Conservation (phyloP, 1,140 invertebrate species). For the Ridgeia piscesae region DNA sequence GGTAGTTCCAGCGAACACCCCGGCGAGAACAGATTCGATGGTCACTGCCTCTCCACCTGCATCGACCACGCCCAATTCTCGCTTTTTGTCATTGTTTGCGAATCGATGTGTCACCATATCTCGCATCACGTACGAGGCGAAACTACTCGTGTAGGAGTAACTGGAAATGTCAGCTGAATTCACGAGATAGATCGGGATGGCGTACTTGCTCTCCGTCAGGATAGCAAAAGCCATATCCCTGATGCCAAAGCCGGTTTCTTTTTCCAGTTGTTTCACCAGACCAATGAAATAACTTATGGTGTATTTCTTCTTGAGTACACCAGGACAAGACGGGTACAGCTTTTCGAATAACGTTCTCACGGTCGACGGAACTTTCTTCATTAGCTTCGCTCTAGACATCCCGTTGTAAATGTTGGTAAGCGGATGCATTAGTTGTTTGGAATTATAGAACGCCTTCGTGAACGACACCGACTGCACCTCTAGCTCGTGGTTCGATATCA, state of each 20-base stretch:
- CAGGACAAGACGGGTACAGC: background rate
- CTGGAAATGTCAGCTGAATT: background rate
- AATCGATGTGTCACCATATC: background rate
- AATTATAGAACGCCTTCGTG: background rate
- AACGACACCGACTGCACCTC: background rate
- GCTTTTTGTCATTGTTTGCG: background rate
- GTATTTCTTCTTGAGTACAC: background rate
- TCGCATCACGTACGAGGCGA: background rate
- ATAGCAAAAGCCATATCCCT: background rate
- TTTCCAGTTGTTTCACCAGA: background rate
- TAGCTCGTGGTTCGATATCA: background rate
- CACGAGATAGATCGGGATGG: background rate
- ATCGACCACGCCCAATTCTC: background rate
- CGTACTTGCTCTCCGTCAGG: background rate
- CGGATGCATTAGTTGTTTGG: background rate
- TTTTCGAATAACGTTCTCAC: background rate
- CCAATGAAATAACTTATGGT: background rate
- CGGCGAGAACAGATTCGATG: background rate
- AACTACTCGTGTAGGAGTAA: background rate
- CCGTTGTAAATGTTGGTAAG: background rate
- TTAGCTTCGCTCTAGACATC: background rate
- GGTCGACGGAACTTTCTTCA: background rate
- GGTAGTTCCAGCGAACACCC: background rate
- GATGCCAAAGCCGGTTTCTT: background rate
- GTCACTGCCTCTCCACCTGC: background rate